Conservation (phyloP, 2,113 vertebrate genomes). For the Hypocryptadius cinnamomeus region DNA sequence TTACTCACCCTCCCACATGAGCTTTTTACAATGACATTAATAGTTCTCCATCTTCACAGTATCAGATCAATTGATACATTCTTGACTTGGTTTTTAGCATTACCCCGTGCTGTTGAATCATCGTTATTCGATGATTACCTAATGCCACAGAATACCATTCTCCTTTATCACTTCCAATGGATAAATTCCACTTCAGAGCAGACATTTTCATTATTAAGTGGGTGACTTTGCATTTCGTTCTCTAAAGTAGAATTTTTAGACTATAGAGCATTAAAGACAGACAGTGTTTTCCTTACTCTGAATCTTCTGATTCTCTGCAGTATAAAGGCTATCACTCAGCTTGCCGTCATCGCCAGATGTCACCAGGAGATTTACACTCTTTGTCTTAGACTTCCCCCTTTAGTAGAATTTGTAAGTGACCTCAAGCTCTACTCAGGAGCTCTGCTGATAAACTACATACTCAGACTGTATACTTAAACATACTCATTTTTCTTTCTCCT, state of each 20-base stretch:
- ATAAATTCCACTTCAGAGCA: background rate
- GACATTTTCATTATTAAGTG: background rate
- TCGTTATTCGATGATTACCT: background rate
- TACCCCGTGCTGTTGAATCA: background rate
- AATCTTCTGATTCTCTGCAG: background rate
- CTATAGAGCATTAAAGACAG: background rate
- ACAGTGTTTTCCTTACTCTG: background rate
- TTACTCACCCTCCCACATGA: background rate
- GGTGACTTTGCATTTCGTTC: background rate
- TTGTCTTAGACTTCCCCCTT: background rate
- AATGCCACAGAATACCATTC: background rate
- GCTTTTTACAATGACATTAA: background rate
- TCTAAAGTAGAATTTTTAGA: background rate
- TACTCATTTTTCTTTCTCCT: background rate
- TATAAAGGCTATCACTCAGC: background rate
- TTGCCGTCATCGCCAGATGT: background rate
- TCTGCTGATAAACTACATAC: background rate
- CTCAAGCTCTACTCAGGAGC: background rate
- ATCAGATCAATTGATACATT: background rate
- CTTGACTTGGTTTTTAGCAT: background rate
- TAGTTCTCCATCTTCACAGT: background rate
- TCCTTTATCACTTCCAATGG: background rate
- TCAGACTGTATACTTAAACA: background rate
- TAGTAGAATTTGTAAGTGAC: background rate
- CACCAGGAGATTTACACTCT: background rate